Evolutionary conservation across 1,140 invertebrate species (phyloP).

Genomic region (Colletes gigas): DNA sequence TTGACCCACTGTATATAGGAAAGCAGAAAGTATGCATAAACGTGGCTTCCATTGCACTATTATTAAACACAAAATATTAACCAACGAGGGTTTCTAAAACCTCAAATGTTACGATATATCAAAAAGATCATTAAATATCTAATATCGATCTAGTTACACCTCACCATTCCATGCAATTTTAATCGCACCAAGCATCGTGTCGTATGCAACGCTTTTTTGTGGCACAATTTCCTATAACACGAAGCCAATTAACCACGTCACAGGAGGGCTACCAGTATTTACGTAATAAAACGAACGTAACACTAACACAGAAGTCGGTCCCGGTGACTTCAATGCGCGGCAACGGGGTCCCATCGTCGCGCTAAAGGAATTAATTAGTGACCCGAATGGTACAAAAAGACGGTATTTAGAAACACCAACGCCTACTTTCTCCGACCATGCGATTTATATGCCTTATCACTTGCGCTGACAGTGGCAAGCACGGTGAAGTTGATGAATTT

Average conservation of each 20-base stretch:
- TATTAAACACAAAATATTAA: too few relatives aligned
- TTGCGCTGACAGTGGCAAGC: neutral
- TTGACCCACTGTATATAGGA: too few relatives aligned
- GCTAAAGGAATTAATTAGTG: neutral
- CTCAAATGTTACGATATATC: too few relatives aligned
- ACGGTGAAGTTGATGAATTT: neutral
- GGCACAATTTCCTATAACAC: neutral
- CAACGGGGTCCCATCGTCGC: neutral
- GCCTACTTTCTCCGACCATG: neutral
- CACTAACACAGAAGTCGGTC: neutral
- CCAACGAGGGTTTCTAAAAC: too few relatives aligned
- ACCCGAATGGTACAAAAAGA: neutral
- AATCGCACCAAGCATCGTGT: too few relatives aligned
- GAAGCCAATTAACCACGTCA: neutral
- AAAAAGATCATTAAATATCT: too few relatives aligned
- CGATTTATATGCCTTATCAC: slow-evolving; percentile 5
- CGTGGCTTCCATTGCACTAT: too few relatives aligned
- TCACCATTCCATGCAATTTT: too few relatives aligned
- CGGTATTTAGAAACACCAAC: slow-evolving; percentile 5
- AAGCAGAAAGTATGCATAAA: too few relatives aligned
- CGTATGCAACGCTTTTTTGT: too few relatives aligned
- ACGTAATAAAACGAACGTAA: neutral
- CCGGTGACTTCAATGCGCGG: neutral
- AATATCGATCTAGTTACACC: too few relatives aligned
- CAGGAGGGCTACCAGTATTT: neutral